Percentiles rank a stretch among this genome's conserved stretches.
Evolutionary conservation across 2,888 invertebrate genomes (phyloP).

Genomic region (Epinotia bilunana): DNA sequence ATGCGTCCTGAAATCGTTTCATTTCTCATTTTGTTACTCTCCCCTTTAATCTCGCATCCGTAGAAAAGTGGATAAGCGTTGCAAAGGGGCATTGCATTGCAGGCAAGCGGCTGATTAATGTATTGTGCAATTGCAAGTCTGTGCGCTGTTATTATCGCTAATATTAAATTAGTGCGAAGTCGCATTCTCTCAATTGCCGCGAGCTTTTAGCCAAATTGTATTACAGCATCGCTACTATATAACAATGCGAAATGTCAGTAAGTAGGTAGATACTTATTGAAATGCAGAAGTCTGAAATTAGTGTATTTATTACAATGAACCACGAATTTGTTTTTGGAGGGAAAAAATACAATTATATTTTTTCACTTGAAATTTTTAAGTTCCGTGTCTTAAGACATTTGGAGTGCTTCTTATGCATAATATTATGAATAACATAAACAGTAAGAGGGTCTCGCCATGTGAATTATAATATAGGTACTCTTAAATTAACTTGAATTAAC

Average conservation of each 20-base stretch:
- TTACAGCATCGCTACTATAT: neutral
- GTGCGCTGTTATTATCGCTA: constrained; percentile 18
- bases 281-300: neutral
- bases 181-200: constrained; percentile 6
- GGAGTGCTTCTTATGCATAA: too few species aligned
- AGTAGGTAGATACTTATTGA: neutral
- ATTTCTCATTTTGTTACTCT: constrained; percentile 84
- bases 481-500: neutral
- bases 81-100: constrained; percentile 81
- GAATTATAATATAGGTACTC: neutral
- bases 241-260: neutral
- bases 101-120: constrained; percentile 79
- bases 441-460: too few species aligned
- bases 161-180: constrained; percentile 32
- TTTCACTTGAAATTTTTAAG: too few species aligned
- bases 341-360: too few species aligned
- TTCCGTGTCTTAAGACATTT: too few species aligned
- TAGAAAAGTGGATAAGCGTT: constrained; percentile 83
- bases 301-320: neutral
- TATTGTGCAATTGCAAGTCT: constrained; percentile 61
- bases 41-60: constrained; percentile 84
- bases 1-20: constrained; percentile 83
- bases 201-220: constrained; percentile 19
- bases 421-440: too few species aligned
- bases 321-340: too few species aligned